These are phyloP conservation scores for Parazoanthus darwini DNA, from an alignment of 92 coral and sea anemone species.

Conservation along the genomic window DNA sequence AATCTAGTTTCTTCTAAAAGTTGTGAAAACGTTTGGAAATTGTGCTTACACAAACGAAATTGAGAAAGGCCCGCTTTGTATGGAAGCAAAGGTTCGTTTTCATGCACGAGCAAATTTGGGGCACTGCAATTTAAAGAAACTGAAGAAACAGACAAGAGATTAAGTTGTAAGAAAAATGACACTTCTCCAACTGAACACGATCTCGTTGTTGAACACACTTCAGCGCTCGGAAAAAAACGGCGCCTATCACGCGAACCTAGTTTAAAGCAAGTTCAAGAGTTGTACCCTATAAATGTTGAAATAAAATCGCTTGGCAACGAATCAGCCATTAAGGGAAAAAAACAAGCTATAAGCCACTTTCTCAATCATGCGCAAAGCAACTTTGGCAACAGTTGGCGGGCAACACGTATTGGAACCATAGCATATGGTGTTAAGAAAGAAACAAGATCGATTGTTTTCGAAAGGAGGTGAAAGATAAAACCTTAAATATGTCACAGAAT, in stretches of 20 bases:
- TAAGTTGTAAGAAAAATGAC: neutral
- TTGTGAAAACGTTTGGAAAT: too few species aligned
- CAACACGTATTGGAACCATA: too few species aligned
- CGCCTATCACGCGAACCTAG: neutral
- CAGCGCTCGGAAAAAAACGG: neutral
- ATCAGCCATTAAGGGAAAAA: neutral
- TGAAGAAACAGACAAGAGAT: neutral
- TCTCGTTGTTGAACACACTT: neutral
- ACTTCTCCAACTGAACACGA: neutral
- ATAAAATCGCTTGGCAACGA: neutral
- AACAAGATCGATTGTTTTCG: too few species aligned
- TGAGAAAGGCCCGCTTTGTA: too few species aligned
- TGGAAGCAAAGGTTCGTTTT: slow-evolving; percentile 1
- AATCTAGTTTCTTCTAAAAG: too few species aligned
- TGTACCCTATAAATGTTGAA: neutral
- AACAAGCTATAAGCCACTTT: too few species aligned
- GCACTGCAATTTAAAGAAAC: neutral
- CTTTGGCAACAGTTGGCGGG: too few species aligned
- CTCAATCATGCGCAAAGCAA: too few species aligned
- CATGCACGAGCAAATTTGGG: slow-evolving; percentile 37
- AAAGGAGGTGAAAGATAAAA: too few species aligned
- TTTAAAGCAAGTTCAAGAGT: slow-evolving; percentile 11
- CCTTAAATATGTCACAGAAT: too few species aligned
- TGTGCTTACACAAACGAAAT: too few species aligned
- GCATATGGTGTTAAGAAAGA: too few species aligned